Percentiles rank a stretch among this genome's conserved stretches.
Conservation (phyloP, 1,140 invertebrate species). For the Pachyrhynchus sulphureomaculatus region DNA sequence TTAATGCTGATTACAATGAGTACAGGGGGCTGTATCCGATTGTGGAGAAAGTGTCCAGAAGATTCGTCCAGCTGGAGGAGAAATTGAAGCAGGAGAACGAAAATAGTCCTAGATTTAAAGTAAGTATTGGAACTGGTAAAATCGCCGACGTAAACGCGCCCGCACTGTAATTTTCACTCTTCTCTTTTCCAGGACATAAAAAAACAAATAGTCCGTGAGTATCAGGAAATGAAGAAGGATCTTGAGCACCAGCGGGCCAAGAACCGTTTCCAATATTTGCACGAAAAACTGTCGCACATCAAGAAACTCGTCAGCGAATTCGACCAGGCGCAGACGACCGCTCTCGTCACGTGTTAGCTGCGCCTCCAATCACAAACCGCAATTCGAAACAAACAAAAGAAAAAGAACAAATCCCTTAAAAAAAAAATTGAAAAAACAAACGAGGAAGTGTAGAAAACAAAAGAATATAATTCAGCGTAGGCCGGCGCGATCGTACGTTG, state of each 20-base stretch:
- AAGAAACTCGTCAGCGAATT: conserved; percentile 83
- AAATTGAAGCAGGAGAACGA: conserved; percentile 59
- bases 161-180: no score
- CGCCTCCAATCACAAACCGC: conserved; percentile 2
- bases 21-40: conserved; percentile 74
- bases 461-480: no score
- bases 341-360: conserved; percentile 16
- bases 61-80: conserved; percentile 73
- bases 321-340: conserved; percentile 57
- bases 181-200: conserved; percentile 62
- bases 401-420: no score
- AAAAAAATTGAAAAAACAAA: not conserved
- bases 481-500: not conserved
- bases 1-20: conserved; percentile 81
- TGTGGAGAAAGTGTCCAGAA: conserved; percentile 73
- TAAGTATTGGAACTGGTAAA: conserved; percentile 46
- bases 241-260: conserved; percentile 69
- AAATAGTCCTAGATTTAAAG: conserved; percentile 55
- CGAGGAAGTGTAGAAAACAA: not conserved
- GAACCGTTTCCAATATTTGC: conserved; percentile 79
- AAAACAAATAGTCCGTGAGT: conserved; percentile 78
- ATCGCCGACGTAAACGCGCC: no score
- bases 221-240: conserved; percentile 75
- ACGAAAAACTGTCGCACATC: conserved; percentile 87
- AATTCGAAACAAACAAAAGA: not conserved